Evolutionary conservation across 2,113 vertebrate species (phyloP).

Genomic region (Hylia prasina): DNA sequence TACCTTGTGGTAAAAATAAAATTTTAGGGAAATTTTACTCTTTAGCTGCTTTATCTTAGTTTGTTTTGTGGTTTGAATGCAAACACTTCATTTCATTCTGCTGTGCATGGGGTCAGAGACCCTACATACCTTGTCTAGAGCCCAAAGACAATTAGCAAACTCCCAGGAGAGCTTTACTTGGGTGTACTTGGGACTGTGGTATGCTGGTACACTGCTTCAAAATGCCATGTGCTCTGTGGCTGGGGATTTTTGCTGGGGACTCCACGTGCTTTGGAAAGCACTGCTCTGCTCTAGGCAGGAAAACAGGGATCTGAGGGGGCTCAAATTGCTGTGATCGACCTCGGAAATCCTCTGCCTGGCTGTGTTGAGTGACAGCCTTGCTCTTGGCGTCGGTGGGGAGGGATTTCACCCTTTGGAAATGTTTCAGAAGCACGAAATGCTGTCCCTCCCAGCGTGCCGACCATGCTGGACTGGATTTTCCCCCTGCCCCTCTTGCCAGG

Average conservation of each 20-base stretch:
- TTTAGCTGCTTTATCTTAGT: background rate
- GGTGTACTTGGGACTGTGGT: background rate
- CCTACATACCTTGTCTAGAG: background rate
- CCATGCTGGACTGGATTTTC: background rate
- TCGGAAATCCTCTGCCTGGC: background rate
- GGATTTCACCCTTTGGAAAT: background rate
- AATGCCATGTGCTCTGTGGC: background rate
- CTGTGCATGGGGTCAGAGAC: background rate
- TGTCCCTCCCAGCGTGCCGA: background rate
- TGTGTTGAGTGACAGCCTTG: background rate
- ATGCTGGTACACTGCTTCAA: background rate
- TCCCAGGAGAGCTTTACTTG: background rate
- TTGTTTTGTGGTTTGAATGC: background rate
- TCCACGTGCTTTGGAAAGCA: background rate
- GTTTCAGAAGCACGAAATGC: conserved; percentile 13
- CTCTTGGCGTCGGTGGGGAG: background rate
- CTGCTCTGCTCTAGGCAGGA: background rate
- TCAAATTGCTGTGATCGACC: background rate
- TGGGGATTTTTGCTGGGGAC: background rate
- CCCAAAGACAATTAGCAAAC: background rate
- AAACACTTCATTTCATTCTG: background rate
- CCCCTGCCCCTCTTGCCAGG: background rate
- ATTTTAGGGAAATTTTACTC: background rate
- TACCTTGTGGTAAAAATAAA: background rate
- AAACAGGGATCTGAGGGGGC: background rate